Evolutionary conservation across 2,888 invertebrate species (phyloP).

Genomic region (Syrphus vitripennis): DNA sequence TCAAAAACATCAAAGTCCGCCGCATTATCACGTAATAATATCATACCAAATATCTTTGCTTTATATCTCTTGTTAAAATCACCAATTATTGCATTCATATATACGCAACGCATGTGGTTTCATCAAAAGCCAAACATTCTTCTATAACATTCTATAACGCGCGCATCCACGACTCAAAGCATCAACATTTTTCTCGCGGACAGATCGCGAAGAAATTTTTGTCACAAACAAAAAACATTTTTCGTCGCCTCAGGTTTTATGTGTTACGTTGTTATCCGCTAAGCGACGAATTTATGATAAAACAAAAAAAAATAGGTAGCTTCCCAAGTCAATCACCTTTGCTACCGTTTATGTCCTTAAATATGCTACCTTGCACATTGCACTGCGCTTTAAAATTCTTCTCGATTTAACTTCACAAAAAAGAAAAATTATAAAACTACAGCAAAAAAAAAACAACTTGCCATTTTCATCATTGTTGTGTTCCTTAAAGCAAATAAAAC

Average conservation of each 20-base stretch:
- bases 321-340: conserved; percentile 62
- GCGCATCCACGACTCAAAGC: neutral
- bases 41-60: neutral
- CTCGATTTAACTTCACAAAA: neutral
- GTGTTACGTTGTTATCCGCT: neutral
- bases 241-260: conserved; percentile 52
- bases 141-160: conserved; percentile 28
- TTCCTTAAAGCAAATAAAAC: conserved; percentile 48
- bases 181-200: conserved; percentile 30
- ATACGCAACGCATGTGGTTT: neutral
- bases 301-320: conserved; percentile 7
- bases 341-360: conserved; percentile 52
- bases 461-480: neutral
- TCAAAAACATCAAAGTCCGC: neutral
- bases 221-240: conserved; percentile 29
- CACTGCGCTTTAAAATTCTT: conserved; percentile 69
- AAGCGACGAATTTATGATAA: neutral
- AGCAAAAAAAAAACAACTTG: no score
- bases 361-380: conserved; percentile 45
- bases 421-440: neutral
- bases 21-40: conserved; percentile 18
- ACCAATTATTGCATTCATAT: conserved; percentile 34
- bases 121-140: conserved; percentile 6
- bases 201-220: conserved; percentile 27
- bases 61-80: conserved; percentile 32